Evolutionary conservation across 2,113 vertebrate genomes (phyloP).

Genomic region (Pygoscelis adeliae): DNA sequence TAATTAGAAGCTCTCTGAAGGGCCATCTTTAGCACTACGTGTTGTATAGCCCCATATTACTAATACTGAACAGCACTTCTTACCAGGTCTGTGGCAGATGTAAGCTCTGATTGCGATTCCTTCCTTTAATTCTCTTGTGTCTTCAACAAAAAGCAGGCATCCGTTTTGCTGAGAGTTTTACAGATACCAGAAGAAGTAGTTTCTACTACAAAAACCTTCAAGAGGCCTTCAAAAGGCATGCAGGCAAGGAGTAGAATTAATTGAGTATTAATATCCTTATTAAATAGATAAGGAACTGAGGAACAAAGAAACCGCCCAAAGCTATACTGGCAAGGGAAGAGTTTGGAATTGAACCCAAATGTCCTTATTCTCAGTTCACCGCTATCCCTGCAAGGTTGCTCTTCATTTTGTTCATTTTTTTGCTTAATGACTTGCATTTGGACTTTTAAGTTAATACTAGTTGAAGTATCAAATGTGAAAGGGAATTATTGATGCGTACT

Average conservation of each 20-base stretch:
- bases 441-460: constrained; percentile 39
- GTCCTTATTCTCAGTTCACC: constrained; percentile 44
- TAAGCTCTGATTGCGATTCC: background rate
- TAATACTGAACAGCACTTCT: background rate
- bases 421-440: constrained; percentile 40
- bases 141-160: background rate
- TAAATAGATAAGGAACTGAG: constrained; percentile 40
- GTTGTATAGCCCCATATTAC: background rate
- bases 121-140: background rate
- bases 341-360: constrained; percentile 40
- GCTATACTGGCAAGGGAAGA: constrained; percentile 20
- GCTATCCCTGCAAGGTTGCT: constrained; percentile 31
- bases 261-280: constrained; percentile 33
- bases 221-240: background rate
- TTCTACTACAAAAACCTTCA: background rate
- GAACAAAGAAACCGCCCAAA: constrained; percentile 43
- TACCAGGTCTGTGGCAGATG: background rate
- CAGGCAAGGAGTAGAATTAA: constrained; percentile 6
- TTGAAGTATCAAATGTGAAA: constrained; percentile 53
- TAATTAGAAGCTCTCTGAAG: background rate
- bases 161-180: background rate
- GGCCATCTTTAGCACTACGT: background rate
- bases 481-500: background rate
- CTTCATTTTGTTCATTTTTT: constrained; percentile 26
- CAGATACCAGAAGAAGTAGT: background rate